Evolutionary conservation across 2,797 vertebrate species (phyloP), one percentile per base, ranked within the genome.

Genomic region (Takifugu rubripes): DNA sequence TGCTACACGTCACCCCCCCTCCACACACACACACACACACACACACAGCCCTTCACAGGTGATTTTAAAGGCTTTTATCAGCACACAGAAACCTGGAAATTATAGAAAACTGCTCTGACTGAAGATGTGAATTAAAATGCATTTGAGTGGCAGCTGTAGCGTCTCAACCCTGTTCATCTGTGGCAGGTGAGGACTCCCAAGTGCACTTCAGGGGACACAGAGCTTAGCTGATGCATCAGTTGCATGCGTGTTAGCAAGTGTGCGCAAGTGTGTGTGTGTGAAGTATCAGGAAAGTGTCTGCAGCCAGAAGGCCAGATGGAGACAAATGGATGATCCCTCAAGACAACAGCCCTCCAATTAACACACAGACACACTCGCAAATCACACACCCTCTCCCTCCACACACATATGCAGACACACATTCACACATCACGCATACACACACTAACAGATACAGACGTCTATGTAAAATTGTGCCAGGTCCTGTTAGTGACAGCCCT

Each of bases 291-390:
- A 62, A 68, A 64, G 66, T 73, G 67, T 78, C 56, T 70, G 70
- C 55, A 81, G 84, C 82, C 83, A 85, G 77, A 78, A 74, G 77
- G 79, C 79, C 86, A 86, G 86, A 88, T 84, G 84, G 86, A 85
- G 84, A 86, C 81, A 86, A 88, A 88, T 77, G 72, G 78, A 81
- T 69, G 77, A 86, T 85, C 78, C 82, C 80, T 79, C 78, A 77
- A 76, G 79, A 84, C 79, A 85, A 85, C 81, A 83, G 82, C 69
- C 71, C 77, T 85, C 77, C 77, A 84, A 83, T 82, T 84, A 83
- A 81, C 84, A 81, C 69, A 61, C 59, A 81, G 54, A 65, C 77
- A 74, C 82, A 74, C 74, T 78, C 74, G 81, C 77, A 82, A 72
- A 83, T 85, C 77, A 72, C 70, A 16, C 48, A 59, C 67, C 69